phyloP scores from a whole-genome alignment of 2,113 vertebrate species.

The Brachyhypopomus gauderio region DNA sequence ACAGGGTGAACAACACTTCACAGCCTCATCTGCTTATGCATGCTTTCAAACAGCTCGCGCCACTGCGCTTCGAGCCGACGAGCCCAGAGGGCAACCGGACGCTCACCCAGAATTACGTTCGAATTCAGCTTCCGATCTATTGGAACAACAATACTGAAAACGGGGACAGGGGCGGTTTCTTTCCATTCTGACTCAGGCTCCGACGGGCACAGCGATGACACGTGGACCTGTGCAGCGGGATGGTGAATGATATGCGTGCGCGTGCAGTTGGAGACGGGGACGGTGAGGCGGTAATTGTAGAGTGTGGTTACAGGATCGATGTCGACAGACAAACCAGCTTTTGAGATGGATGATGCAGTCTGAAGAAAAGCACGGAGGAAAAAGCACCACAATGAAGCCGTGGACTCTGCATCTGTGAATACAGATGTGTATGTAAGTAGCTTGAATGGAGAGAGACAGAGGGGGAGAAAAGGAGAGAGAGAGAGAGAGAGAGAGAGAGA shows the following conservation, averaged over 20 bases:
- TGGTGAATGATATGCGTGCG: constrained; percentile 53
- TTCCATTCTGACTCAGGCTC: constrained; percentile 37
- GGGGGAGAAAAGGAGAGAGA: neutral
- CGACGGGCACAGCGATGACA: constrained; percentile 39
- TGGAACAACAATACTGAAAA: constrained; percentile 36
- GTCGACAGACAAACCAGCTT: constrained; percentile 40
- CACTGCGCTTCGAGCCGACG: constrained; percentile 43
- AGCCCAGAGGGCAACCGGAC: constrained; percentile 6
- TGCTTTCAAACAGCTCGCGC: constrained; percentile 11
- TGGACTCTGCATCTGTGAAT: constrained; percentile 8
- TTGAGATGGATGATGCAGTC: constrained; percentile 28
- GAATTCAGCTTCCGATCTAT: constrained; percentile 36
- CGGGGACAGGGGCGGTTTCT: constrained; percentile 27
- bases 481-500: neutral
- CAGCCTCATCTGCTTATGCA: constrained; percentile 33
- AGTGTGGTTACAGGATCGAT: constrained; percentile 46
- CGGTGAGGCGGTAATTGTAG: constrained; percentile 45
- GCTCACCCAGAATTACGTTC: neutral
- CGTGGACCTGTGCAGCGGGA: constrained; percentile 45
- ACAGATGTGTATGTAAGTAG: neutral
- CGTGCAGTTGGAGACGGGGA: constrained; percentile 28
- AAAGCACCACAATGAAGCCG: neutral
- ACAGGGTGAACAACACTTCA: constrained; percentile 39
- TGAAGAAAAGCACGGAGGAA: neutral
- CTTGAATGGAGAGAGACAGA: neutral